Percentiles rank a stretch among this genome's conserved stretches.
These are phyloP conservation scores for Rhyzopertha dominica DNA, from an alignment of 1,140 invertebrate species.

Conservation along the genomic window DNA sequence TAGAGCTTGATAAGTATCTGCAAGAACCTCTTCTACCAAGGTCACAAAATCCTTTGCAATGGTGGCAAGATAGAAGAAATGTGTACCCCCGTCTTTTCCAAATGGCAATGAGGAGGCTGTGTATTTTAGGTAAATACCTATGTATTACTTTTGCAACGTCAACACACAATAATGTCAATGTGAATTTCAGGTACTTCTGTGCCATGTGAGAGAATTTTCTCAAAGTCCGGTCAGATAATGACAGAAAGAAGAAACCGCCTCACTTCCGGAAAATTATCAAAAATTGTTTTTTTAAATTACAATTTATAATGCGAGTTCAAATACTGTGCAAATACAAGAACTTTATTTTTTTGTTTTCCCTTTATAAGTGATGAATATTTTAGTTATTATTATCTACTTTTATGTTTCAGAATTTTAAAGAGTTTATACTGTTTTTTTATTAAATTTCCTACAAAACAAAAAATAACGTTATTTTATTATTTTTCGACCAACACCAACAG, in stretches of 20 bases:
- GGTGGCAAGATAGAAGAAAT: constrained; percentile 27
- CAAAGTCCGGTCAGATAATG: constrained; percentile 21
- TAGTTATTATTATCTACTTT: no score
- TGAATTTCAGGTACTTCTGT: constrained; percentile 23
- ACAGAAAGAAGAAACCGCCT: constrained; percentile 20
- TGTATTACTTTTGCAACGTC: no score
- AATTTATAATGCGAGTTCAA: no score
- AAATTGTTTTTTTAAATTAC: constrained; percentile 21
- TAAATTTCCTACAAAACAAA: no score
- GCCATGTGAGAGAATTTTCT: constrained; percentile 33
- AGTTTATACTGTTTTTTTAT: no score
- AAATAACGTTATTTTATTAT: no score
- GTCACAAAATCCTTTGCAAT: constrained; percentile 19
- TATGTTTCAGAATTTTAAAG: no score
- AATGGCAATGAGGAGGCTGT: constrained; percentile 27
- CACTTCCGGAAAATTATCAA: constrained; percentile 11
- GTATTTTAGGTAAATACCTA: constrained; percentile 23
- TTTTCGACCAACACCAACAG: no score
- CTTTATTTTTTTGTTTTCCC: no score
- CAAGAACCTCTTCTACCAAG: constrained; percentile 20
- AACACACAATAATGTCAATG: no score
- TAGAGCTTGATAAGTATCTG: constrained; percentile 25
- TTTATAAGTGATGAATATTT: no score
- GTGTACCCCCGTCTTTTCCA: constrained; percentile 25
- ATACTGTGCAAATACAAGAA: no score